A percentile compares a stretch with the other conserved stretches of the same genome.
Evolutionary conservation across 2,797 vertebrate species (phyloP).

Genomic region (Eleutherodactylus coqui): DNA sequence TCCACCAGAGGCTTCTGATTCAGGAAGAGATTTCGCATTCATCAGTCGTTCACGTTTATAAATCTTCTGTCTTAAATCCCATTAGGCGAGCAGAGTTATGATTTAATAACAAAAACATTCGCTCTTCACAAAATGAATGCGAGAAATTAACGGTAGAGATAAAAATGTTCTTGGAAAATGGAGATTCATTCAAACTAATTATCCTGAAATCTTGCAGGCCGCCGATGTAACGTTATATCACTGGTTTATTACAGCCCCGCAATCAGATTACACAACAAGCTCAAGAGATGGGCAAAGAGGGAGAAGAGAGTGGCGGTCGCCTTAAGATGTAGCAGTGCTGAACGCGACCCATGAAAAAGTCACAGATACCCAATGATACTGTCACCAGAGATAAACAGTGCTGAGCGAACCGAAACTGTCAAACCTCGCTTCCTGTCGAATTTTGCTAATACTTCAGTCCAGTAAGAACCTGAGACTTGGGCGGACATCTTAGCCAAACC

Average conservation of each 20-base stretch:
- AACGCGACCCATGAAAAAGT: no score
- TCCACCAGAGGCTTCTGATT: not conserved
- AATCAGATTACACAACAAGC: not conserved
- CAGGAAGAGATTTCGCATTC: not conserved
- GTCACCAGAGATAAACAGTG: no score
- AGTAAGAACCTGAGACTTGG: no score
- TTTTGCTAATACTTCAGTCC: no score
- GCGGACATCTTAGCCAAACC: no score
- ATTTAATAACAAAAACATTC: slow-evolving; percentile 20
- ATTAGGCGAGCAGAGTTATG: not conserved
- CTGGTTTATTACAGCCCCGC: not conserved
- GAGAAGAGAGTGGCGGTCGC: not conserved
- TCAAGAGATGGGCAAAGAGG: not conserved
- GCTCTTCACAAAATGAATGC: slow-evolving; percentile 4
- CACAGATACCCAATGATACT: no score
- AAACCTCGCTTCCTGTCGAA: no score
- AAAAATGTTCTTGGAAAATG: slow-evolving; percentile 21
- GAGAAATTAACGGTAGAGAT: not conserved
- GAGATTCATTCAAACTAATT: not conserved
- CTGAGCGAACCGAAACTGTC: no score
- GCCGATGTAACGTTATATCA: not conserved
- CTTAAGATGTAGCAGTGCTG: no score
- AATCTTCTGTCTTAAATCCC: slow-evolving; percentile 1
- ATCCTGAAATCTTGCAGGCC: not conserved
- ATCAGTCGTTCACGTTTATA: not conserved